Evolutionary conservation across 1,140 invertebrate species (phyloP).

Genomic region (Platorchestia sp.): DNA sequence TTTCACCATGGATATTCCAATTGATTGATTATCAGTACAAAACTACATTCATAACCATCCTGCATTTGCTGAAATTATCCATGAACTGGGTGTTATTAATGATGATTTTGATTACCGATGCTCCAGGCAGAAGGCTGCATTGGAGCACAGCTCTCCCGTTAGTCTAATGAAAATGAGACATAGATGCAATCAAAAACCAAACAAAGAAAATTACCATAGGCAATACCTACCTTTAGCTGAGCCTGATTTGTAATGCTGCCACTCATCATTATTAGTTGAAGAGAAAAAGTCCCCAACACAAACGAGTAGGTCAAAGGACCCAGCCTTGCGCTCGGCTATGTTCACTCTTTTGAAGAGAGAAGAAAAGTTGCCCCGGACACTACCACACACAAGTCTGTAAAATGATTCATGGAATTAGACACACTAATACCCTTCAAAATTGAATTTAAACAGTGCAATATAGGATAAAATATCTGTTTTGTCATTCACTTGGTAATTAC

Average conservation of each 20-base stretch:
- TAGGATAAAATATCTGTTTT: neutral
- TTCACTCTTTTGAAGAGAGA: conserved; percentile 7
- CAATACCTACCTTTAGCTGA: neutral
- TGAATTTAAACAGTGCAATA: neutral
- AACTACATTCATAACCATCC: too few species aligned
- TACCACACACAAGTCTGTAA: conserved; percentile 38
- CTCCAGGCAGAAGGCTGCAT: too few species aligned
- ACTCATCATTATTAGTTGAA: neutral
- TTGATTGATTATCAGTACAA: too few species aligned
- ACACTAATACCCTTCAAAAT: neutral
- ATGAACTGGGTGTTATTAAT: too few species aligned
- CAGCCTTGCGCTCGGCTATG: neutral
- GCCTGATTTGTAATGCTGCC: neutral
- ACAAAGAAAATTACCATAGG: too few species aligned
- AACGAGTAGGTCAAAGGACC: neutral
- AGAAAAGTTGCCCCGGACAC: neutral
- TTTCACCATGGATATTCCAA: too few species aligned
- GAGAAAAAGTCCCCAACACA: conserved; percentile 41
- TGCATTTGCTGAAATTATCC: too few species aligned
- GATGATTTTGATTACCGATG: too few species aligned
- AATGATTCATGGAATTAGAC: neutral
- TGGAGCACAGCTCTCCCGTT: too few species aligned
- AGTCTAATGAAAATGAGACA: too few species aligned
- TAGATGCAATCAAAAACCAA: too few species aligned
- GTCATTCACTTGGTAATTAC: too few species aligned